Evolutionary conservation across 2,888 invertebrate genomes (phyloP).

Genomic region (Cerastis leucographa): DNA sequence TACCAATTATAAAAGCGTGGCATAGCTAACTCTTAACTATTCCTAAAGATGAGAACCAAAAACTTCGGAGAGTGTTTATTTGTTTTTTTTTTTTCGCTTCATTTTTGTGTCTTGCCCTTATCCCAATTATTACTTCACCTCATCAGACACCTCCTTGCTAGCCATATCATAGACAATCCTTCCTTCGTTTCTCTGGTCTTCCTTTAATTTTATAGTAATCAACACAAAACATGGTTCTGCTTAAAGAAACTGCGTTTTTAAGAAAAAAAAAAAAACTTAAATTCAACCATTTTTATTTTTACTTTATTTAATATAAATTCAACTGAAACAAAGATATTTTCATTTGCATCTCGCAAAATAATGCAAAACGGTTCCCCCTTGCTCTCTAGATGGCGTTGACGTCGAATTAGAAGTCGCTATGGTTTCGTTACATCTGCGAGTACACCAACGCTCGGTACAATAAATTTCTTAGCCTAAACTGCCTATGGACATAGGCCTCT

Average conservation of each 20-base stretch:
- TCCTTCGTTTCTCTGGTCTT: no score
- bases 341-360: neutral
- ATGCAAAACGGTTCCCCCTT: conserved; percentile 1
- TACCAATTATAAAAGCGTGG: neutral
- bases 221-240: no score
- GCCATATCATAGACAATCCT: no score
- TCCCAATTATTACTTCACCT: no score
- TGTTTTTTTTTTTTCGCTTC: neutral
- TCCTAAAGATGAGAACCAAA: no score
- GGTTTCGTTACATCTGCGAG: conserved; percentile 40
- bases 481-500: conserved; percentile 51
- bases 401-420: conserved; percentile 42
- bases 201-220: no score
- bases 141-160: no score
- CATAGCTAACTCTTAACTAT: neutral
- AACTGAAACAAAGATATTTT: neutral
- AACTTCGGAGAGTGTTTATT: neutral
- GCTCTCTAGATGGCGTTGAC: conserved; percentile 54
- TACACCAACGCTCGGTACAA: neutral
- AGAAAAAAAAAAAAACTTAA: no score
- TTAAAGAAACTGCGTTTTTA: no score
- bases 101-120: neutral
- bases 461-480: neutral
- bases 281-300: no score
- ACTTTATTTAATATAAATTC: neutral